Conservation (phyloP, 2,113 vertebrate species). For the Phoxinus phoxinus region DNA sequence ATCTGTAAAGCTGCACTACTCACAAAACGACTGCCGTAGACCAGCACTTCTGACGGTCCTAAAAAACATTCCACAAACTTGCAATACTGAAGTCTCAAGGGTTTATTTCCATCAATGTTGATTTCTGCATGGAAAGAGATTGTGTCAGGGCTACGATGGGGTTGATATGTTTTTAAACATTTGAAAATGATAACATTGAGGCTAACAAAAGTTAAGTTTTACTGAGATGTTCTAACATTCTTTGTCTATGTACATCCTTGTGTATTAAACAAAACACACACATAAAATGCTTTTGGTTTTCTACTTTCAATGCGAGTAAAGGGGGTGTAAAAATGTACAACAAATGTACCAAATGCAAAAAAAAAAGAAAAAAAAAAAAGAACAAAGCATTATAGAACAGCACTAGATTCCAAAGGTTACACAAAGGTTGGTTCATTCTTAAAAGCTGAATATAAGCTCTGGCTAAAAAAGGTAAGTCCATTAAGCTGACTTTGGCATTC, state of each 20-base stretch:
- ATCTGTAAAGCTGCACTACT: not conserved
- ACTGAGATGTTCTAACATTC: conserved; percentile 41
- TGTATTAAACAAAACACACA: not conserved
- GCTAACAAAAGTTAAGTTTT: not conserved
- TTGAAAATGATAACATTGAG: not conserved
- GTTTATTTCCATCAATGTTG: conserved; percentile 45
- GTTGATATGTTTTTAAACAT: not conserved
- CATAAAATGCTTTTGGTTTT: not conserved
- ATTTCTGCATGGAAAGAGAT: not conserved
- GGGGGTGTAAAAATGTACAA: too few species aligned
- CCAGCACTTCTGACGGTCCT: not conserved
- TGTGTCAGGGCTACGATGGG: not conserved
- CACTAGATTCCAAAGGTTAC: conserved; percentile 3
- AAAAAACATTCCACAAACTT: not conserved
- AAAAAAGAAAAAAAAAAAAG: not conserved
- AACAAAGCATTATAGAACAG: not conserved
- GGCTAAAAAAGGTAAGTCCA: conserved; percentile 22
- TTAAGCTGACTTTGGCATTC: conserved; percentile 36
- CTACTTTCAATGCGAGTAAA: not conserved
- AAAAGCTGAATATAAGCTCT: conserved; percentile 14
- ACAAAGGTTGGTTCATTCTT: not conserved
- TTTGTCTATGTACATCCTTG: conserved; percentile 30
- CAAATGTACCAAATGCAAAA: conserved; percentile 4
- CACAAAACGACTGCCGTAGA: not conserved
- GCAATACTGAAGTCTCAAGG: not conserved